Base-by-base conservation (phyloP, 2,113 vertebrate genomes). In the Dunckerocampus dactyliophorus region DNA sequence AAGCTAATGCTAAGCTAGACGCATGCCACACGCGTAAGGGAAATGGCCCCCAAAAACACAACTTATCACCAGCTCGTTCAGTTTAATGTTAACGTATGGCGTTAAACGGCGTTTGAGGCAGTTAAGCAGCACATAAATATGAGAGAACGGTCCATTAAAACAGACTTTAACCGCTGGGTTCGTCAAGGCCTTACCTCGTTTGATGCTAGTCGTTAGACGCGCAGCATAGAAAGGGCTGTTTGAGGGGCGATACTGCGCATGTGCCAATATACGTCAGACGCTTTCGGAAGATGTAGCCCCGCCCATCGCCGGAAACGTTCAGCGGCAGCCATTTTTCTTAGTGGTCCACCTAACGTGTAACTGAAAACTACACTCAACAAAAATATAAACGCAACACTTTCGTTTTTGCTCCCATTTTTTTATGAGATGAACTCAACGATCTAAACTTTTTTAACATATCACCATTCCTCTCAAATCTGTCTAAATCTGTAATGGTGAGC, bases 161-260 rank as follows among this genome's bases (percentile, higher is more conserved):
- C 1, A 0, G 0, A 16, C 0, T 0, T 74, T 63, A 66, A 43
- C 1, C 12, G 7, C 8, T 19, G 0, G 75, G 69, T 68, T 42
- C 8, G 4, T 6, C 7, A 50, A 59, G 86, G 77, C 87, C 89
- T 77, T 64, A 91, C 90, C 83, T 90, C 82, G 79, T 70, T 81
- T 71, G 86, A 79, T 87, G 87, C 86, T 88, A 82, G 79, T 82
- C 82, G 79, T 49, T 80, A 84, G 79, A 82, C 85, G 64, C 73
- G 75, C 69, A 48, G 73, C 82, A 85, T 83, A 85, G 81, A 90
- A 91, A 90, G 88, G 88, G 69, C 78, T 59, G 68, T 28, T 9
- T 1, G 0, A 46, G 13, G 50, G 76, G 0, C 49, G 2, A 0
- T 0, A 78, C 22, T 65, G 89, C 89, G 90, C 89, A 89, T 87